phyloP scores from a whole-genome alignment of 1,140 invertebrate genomes.

The Homalodisca vitripennis region DNA sequence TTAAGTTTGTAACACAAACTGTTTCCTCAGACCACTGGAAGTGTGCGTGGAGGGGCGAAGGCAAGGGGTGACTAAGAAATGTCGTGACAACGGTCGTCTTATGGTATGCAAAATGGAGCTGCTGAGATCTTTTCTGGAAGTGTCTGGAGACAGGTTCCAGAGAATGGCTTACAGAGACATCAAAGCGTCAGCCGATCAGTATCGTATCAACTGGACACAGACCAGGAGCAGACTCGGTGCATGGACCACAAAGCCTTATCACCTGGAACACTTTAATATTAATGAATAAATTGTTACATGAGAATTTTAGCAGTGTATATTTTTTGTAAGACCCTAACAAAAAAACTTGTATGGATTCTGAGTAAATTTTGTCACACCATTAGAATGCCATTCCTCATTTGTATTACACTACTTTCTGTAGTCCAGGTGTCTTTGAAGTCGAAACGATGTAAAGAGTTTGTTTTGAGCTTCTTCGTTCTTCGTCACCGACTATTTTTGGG shows the following conservation, averaged over 20 bases:
- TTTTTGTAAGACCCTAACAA: no score
- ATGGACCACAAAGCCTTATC: constrained; percentile 23
- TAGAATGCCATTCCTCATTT: no score
- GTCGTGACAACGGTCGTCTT: constrained; percentile 46
- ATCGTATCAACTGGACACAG: constrained; percentile 2
- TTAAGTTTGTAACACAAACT: not conserved
- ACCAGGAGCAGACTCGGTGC: constrained; percentile 11
- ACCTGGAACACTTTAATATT: constrained; percentile 21
- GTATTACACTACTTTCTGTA: no score
- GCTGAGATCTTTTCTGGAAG: constrained; percentile 27
- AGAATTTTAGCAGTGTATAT: no score
- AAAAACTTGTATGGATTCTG: no score
- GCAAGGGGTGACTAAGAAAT: constrained; percentile 79
- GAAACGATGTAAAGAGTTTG: no score
- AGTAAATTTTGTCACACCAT: no score
- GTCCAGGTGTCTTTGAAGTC: no score
- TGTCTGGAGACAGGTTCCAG: constrained; percentile 18
- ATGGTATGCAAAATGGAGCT: constrained; percentile 32
- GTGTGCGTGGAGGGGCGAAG: constrained; percentile 76
- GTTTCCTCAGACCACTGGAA: constrained; percentile 58
- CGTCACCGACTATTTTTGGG: no score
- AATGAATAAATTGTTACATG: no score
- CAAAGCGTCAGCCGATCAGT: constrained; percentile 8
- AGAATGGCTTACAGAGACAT: constrained; percentile 1
- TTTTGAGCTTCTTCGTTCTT: no score